These are phyloP conservation scores for Enteromius radiatus DNA, from an alignment of 2,797 vertebrate species.

Conservation along the genomic window DNA sequence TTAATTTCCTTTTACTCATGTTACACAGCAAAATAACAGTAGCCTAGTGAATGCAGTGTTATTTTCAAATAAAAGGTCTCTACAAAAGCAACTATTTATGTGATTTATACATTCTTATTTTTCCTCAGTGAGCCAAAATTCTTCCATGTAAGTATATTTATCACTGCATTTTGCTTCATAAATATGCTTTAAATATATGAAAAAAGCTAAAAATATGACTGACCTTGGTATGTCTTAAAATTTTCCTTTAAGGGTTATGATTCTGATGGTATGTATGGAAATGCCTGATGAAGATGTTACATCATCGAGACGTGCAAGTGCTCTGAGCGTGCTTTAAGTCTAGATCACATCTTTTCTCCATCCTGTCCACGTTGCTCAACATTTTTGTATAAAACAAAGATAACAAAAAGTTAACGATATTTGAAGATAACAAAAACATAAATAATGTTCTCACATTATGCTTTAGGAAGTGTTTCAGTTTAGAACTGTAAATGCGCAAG, in stretches of 20 bases:
- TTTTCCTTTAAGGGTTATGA: conserved; percentile 7
- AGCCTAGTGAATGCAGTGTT: not conserved
- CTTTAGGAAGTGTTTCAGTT: not conserved
- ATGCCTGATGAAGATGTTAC: conserved; percentile 10
- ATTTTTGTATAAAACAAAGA: not conserved
- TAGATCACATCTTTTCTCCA: not conserved
- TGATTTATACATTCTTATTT: not conserved
- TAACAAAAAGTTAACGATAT: not conserved
- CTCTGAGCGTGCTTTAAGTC: not conserved
- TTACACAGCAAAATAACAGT: conserved; percentile 1
- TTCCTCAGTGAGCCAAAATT: conserved; percentile 36
- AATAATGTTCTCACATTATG: not conserved
- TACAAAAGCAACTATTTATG: not conserved
- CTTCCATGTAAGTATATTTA: conserved; percentile 14
- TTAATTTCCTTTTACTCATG: not conserved
- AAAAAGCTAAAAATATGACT: not conserved
- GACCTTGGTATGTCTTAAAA: not conserved
- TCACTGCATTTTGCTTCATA: not conserved
- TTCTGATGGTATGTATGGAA: conserved; percentile 14
- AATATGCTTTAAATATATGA: not conserved
- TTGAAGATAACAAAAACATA: not conserved
- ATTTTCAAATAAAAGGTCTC: no score
- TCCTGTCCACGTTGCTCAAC: not conserved
- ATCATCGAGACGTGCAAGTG: not conserved
- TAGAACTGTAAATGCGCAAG: not conserved